Conservation (phyloP, 1,140 invertebrate genomes). For the Meteorus sp. region DNA sequence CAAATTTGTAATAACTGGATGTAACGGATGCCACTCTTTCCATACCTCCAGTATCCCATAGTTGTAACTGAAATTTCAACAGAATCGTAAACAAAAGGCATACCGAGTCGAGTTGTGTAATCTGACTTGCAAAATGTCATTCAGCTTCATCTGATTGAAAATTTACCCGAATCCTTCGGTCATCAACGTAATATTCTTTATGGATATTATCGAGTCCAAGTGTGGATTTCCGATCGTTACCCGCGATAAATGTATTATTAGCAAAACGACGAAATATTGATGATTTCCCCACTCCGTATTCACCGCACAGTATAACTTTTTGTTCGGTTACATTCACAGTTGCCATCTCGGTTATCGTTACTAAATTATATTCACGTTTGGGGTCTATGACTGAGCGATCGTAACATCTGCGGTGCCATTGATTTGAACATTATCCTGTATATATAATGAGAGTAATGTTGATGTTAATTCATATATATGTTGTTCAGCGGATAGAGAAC, state of each 20-base stretch:
- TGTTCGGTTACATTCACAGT: slow-evolving; percentile 82
- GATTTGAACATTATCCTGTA: too few species aligned
- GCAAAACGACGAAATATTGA: slow-evolving; percentile 89
- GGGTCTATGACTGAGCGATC: too few species aligned
- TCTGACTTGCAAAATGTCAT: too few species aligned
- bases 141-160: too few species aligned
- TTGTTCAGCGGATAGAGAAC: too few species aligned
- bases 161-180: slow-evolving; percentile 77
- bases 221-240: slow-evolving; percentile 82
- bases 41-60: slow-evolving; percentile 95
- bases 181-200: slow-evolving; percentile 73
- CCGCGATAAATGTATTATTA: slow-evolving; percentile 82
- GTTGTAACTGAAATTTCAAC: slow-evolving; percentile 70
- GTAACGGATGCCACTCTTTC: slow-evolving; percentile 92
- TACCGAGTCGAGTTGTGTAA: too few species aligned
- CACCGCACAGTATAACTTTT: slow-evolving; percentile 93
- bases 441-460: too few species aligned
- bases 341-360: slow-evolving; percentile 70
- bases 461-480: too few species aligned
- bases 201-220: slow-evolving; percentile 89
- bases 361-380: too few species aligned
- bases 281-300: slow-evolving; percentile 94
- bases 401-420: too few species aligned
- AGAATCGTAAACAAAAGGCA: slow-evolving; percentile 12
- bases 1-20: slow-evolving; percentile 92